Evolutionary conservation across 2,113 vertebrate genomes (phyloP).

Genomic region (Paradoxurus hermaphroditus): DNA sequence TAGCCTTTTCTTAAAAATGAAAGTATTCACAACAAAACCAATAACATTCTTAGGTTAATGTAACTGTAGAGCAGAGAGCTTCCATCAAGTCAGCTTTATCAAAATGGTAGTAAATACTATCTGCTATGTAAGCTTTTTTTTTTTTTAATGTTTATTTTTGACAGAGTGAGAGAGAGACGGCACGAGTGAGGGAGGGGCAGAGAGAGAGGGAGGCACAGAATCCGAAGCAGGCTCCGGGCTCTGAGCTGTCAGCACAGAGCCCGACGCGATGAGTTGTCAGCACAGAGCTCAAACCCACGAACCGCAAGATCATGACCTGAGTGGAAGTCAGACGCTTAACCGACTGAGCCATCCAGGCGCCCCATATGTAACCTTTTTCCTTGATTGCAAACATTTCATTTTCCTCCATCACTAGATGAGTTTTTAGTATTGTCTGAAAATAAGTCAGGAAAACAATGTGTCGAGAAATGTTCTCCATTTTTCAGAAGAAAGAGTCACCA

Average conservation of each 20-base stretch:
- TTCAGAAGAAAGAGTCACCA: neutral
- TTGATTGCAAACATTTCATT: neutral
- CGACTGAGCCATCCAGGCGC: no score
- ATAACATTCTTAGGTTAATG: neutral
- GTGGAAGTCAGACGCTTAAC: no score
- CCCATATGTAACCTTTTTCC: no score
- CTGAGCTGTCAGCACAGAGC: no score
- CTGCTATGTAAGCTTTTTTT: neutral
- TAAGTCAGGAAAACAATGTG: neutral
- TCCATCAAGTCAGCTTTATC: neutral
- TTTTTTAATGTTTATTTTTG: no score
- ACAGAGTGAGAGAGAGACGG: no score
- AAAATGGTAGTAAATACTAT: neutral
- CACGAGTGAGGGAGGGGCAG: no score
- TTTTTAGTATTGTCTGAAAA: neutral
- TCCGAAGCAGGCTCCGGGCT: no score
- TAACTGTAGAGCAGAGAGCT: neutral
- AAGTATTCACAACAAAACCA: neutral
- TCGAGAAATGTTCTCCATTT: neutral
- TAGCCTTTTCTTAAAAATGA: neutral
- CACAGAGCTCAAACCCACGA: no score
- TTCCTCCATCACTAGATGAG: neutral
- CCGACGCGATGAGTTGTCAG: no score
- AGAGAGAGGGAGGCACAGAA: no score
- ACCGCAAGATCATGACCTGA: no score